Evolutionary conservation across 2,888 invertebrate species (phyloP).

Genomic region (Lasioglossum lativentre): DNA sequence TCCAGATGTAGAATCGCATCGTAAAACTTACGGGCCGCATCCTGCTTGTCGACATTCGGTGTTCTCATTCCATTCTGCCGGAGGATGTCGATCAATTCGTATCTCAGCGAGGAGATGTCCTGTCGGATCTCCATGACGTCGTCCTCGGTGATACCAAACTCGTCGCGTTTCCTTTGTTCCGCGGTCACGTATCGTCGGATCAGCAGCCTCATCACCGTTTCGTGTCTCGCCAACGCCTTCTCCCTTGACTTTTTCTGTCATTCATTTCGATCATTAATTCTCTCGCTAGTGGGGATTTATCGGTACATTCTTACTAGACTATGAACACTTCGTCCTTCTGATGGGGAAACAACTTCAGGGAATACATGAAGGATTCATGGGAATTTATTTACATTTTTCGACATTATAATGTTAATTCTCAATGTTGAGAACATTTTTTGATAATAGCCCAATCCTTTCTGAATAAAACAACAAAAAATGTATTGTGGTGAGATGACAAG

Average conservation of each 20-base stretch:
- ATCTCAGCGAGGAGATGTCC: slow-evolving; percentile 97
- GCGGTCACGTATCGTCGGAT: slow-evolving; percentile 96
- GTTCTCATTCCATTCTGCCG: slow-evolving; percentile 95
- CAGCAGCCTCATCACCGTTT: slow-evolving; percentile 94
- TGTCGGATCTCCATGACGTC: slow-evolving; percentile 99
- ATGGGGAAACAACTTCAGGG: no score
- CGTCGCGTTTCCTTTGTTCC: slow-evolving; percentile 95
- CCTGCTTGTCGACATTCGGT: slow-evolving; percentile 89
- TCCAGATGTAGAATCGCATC: background rate
- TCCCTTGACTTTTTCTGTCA: slow-evolving; percentile 90
- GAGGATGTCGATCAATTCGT: slow-evolving; percentile 96
- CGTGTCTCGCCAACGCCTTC: slow-evolving; percentile 90
- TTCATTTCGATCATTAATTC: background rate
- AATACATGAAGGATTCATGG: no score
- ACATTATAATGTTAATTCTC: no score
- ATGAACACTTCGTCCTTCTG: no score
- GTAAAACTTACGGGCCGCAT: slow-evolving; percentile 86
- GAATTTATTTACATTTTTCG: no score
- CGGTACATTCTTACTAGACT: no score
- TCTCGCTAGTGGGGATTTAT: background rate
- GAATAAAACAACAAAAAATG: no score
- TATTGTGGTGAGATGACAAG: no score
- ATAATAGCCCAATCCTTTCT: no score
- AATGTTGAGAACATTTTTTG: no score
- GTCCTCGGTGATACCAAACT: slow-evolving; percentile 97